These are phyloP conservation scores for Folsomia candida DNA, from an alignment of 2,888 invertebrate genomes.

Conservation along the genomic window DNA sequence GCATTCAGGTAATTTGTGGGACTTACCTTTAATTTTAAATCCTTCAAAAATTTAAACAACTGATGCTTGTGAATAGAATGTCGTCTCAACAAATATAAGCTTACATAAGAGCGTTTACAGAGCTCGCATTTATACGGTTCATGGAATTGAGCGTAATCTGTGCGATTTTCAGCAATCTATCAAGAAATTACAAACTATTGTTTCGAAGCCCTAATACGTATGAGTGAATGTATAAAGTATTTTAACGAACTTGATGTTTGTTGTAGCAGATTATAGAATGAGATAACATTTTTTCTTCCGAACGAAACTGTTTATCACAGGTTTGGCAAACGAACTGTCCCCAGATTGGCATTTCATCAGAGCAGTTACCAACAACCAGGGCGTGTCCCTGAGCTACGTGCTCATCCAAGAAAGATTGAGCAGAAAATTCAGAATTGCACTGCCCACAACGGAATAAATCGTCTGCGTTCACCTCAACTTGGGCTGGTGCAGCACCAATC, in stretches of 20 bases:
- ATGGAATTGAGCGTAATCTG: background rate
- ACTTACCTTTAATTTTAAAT: background rate
- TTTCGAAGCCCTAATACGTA: no score
- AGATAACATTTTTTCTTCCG: no score
- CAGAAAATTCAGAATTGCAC: background rate
- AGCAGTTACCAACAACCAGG: background rate
- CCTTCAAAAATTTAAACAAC: background rate
- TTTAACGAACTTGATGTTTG: no score
- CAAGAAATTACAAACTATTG: no score
- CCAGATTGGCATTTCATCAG: no score
- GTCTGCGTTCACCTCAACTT: background rate
- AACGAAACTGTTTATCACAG: no score
- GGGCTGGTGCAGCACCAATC: background rate
- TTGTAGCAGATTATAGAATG: no score
- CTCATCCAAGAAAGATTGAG: background rate
- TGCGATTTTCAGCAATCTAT: no score
- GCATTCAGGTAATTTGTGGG: background rate
- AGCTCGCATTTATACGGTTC: background rate
- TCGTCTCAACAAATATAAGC: background rate
- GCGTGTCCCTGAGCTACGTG: background rate
- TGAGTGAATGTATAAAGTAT: no score
- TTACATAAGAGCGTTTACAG: background rate
- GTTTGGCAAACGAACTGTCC: no score
- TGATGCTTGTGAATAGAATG: background rate
- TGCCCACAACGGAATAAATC: background rate